These are phyloP conservation scores for Sycophila texana DNA, from an alignment of 2,888 invertebrate genomes.

Conservation along the genomic window DNA sequence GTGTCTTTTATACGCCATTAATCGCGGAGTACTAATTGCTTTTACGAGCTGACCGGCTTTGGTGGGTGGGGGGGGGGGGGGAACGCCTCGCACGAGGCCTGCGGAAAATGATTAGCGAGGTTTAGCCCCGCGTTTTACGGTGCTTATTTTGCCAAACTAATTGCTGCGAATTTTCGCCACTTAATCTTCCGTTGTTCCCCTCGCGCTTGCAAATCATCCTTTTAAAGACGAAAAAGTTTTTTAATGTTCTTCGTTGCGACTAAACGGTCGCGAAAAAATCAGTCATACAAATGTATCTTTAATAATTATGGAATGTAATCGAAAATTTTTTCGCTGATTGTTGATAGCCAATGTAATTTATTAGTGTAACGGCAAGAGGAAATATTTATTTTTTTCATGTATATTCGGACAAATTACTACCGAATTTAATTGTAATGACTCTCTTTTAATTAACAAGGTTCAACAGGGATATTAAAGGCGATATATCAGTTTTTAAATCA, in stretches of 20 bases:
- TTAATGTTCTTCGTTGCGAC: background rate
- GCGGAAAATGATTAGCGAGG: slow-evolving; percentile 20
- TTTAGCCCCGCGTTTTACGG: background rate
- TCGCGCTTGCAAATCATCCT: no score
- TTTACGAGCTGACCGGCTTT: slow-evolving; percentile 17
- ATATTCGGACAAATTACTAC: slow-evolving; percentile 15
- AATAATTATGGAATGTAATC: background rate
- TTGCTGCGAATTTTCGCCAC: no score
- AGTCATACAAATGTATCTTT: background rate
- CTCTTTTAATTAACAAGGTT: slow-evolving; percentile 8
- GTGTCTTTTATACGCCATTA: slow-evolving; percentile 18
- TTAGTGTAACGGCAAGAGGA: background rate
- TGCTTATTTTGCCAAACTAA: background rate
- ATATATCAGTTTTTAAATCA: slow-evolving; percentile 22
- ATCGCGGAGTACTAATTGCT: slow-evolving; percentile 23
- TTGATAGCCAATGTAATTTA: slow-evolving; percentile 25
- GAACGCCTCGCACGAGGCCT: background rate
- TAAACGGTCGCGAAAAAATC: background rate
- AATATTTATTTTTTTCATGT: background rate
- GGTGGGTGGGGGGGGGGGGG: no score
- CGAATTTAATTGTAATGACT: slow-evolving; percentile 24
- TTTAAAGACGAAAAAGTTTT: no score
- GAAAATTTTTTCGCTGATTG: slow-evolving; percentile 1
- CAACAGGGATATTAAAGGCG: slow-evolving; percentile 20
- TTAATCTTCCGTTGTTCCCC: no score